Base-by-base conservation (phyloP, 2,888 invertebrate genomes). In the Incurvaria masculella region DNA sequence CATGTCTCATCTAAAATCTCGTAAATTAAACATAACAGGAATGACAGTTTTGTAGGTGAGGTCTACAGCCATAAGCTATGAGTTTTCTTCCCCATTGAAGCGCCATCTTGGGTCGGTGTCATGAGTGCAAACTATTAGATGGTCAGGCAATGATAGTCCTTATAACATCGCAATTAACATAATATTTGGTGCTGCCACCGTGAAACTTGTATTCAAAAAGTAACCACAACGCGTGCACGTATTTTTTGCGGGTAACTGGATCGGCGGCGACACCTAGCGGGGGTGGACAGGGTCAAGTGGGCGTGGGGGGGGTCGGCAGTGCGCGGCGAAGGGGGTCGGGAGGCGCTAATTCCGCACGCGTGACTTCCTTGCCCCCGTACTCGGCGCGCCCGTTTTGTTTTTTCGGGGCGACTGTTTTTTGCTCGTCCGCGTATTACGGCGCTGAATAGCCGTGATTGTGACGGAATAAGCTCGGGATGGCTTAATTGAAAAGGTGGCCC, bases 251-350 rank as follows among this genome's bases (percentile, higher is more conserved):
- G 16, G 69, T 69, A 69, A 71, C 72, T 68, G 68, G 66, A 63
- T 67, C 70, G 65, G 70, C 68, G 73, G 71, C 68, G 73, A 72
- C 75, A 74, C 72, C 72, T 73, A 66, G 21, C 46, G 40, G 46
- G 51, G 49, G 49, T 45, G 69, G 66, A 67, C 64, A 38, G n/a
- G 42, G 44, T 20, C 33, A 39, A 19, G 18, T 23, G 45, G 21
- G 56, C 53, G 62, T 49, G 59, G 64, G 57, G 68, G 66, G 67
- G 66, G 65, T 61, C 62, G 17, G 57, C 56, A 55, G 54, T 52
- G 57, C 55, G 47, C 44, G 49, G 42, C 52, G 44, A 53, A 53
- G 52, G 19, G 46, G 52, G 49, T 45, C 41, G 62, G 59, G 64
- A 60, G 59, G 58, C 64, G 68, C 68, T 73, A 72, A 73, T 72